phyloP scores from a whole-genome alignment of 2,888 invertebrate genomes.

The Cheilosia impressa region DNA sequence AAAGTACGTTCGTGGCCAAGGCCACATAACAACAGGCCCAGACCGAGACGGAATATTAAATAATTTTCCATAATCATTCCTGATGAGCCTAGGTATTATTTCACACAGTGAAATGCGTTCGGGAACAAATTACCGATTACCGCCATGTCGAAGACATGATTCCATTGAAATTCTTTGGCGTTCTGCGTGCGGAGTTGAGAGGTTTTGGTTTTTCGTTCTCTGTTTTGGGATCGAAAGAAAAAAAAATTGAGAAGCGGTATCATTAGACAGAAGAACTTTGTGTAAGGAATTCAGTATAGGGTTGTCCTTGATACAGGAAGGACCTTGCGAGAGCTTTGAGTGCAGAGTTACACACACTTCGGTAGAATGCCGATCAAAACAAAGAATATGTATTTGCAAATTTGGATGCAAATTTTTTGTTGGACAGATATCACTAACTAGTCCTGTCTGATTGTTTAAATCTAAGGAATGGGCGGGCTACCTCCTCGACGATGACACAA shows the following conservation, averaged over 20 bases:
- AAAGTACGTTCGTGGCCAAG: constrained; percentile 67
- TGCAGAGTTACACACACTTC: too few relatives aligned
- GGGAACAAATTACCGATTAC: constrained; percentile 71
- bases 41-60: constrained; percentile 71
- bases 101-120: constrained; percentile 62
- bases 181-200: constrained; percentile 4
- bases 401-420: too few relatives aligned
- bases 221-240: not conserved
- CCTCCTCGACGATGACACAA: too few relatives aligned
- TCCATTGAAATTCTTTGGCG: constrained; percentile 63
- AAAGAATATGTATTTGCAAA: too few relatives aligned
- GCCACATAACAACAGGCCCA: constrained; percentile 63
- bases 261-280: not conserved
- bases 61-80: constrained; percentile 72
- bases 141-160: constrained; percentile 63
- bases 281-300: too few relatives aligned
- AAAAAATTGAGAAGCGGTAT: not conserved
- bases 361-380: too few relatives aligned
- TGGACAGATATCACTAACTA: too few relatives aligned
- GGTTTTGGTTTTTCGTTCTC: not conserved
- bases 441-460: too few relatives aligned
- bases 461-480: too few relatives aligned
- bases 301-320: too few relatives aligned
- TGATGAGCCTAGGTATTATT: constrained; percentile 60
- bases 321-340: too few relatives aligned